These are phyloP conservation scores for Conchocele bisecta DNA, from an alignment of 2,888 invertebrate genomes.

Conservation along the genomic window DNA sequence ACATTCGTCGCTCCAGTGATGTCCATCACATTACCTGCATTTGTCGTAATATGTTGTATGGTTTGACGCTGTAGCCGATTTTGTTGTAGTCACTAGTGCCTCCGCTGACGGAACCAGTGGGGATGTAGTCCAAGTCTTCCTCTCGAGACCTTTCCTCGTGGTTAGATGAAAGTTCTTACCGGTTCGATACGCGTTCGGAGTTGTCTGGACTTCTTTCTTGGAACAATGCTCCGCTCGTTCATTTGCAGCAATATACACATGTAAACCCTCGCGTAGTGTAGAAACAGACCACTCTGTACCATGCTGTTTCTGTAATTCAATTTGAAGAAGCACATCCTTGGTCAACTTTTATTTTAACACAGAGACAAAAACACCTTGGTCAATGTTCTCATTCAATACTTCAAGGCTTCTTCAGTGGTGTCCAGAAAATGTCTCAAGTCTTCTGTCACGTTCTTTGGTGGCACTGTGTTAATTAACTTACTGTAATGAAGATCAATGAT, in stretches of 20 bases:
- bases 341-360: conserved; percentile 18
- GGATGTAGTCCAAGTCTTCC: background rate
- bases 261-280: conserved; percentile 12
- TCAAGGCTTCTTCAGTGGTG: conserved; percentile 11
- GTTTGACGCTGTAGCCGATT: background rate
- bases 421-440: background rate
- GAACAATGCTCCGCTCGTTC: conserved; percentile 19
- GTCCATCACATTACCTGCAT: conserved; percentile 9
- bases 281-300: conserved; percentile 10
- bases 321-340: conserved; percentile 18
- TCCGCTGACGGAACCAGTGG: background rate
- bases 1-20: conserved; percentile 16
- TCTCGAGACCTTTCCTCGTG: background rate
- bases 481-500: conserved; percentile 38
- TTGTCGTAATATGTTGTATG: conserved; percentile 10
- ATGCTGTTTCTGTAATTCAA: conserved; percentile 17
- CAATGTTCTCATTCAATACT: conserved; percentile 14
- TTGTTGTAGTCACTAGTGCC: background rate
- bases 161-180: background rate
- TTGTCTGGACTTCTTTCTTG: background rate
- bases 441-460: background rate
- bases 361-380: conserved; percentile 31
- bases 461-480: conserved; percentile 17
- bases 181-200: background rate
- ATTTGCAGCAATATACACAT: conserved; percentile 1